phyloP scores from a whole-genome alignment of 1,140 invertebrate species.

The Copidosoma floridanum region DNA sequence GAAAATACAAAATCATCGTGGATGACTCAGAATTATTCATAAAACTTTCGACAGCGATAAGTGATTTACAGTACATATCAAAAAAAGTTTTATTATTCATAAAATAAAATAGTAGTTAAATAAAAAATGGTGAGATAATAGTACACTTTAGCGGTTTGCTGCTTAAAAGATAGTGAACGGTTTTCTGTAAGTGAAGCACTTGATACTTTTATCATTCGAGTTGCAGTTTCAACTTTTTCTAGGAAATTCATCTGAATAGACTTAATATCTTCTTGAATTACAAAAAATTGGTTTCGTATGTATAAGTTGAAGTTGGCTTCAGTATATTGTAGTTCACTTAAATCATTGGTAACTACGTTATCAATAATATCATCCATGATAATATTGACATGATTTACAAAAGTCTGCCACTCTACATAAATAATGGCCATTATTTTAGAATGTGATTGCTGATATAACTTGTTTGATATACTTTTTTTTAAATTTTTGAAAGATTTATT shows the following conservation, averaged over 20 bases:
- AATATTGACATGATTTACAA: not conserved
- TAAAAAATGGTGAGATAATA: not conserved
- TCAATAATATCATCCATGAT: not conserved
- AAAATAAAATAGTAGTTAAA: not conserved
- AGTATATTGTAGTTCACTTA: not conserved
- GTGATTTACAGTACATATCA: too few species aligned
- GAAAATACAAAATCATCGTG: too few species aligned
- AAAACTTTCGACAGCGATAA: too few species aligned
- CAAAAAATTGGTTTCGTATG: not conserved
- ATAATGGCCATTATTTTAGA: constrained; percentile 3
- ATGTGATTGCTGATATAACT: not conserved
- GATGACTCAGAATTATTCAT: too few species aligned
- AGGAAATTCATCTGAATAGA: constrained; percentile 11
- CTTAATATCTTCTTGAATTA: not conserved
- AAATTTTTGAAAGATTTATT: constrained; percentile 5
- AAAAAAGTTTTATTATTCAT: not conserved
- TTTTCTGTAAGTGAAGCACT: too few species aligned
- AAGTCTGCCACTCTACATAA: not conserved
- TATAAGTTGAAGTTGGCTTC: not conserved
- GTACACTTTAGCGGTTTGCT: too few species aligned
- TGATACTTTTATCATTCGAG: constrained; percentile 1
- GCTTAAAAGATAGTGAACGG: not conserved
- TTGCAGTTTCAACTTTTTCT: not conserved
- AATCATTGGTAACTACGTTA: constrained; percentile 2
- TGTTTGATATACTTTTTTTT: not conserved